Percentiles rank a stretch among this genome's conserved stretches.
Conservation (phyloP, 2,888 invertebrate genomes). For the Diarsia mendica region DNA sequence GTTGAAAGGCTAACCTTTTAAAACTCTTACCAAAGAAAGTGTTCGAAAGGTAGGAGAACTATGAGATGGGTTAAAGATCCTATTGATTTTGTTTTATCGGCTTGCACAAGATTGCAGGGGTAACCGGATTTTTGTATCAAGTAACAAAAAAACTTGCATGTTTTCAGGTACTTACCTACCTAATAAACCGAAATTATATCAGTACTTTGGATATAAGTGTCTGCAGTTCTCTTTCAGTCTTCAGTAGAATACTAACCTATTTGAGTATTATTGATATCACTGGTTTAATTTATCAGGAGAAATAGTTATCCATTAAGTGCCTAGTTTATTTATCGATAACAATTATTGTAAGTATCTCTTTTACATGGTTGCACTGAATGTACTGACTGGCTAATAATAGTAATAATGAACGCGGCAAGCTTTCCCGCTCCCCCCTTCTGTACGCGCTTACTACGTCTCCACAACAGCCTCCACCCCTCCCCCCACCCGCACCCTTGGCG, state of each 20-base stretch:
- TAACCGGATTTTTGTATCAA: not conserved
- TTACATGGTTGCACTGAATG: conserved; percentile 54
- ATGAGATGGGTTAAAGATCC: too few relatives aligned
- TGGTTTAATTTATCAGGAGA: not conserved
- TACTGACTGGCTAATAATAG: conserved; percentile 79
- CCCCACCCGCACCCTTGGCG: conserved; percentile 72
- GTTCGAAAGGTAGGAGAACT: not conserved
- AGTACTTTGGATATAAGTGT: not conserved
- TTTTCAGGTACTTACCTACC: too few relatives aligned
- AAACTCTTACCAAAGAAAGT: not conserved
- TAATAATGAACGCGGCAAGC: conserved; percentile 80
- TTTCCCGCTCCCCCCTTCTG: conserved; percentile 61
- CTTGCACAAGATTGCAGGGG: not conserved
- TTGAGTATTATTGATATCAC: not conserved
- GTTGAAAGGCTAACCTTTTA: too few relatives aligned
- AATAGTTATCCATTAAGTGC: not conserved
- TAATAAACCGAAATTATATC: not conserved
- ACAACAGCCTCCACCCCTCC: conserved; percentile 79
- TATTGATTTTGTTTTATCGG: not conserved
- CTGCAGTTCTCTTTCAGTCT: not conserved
- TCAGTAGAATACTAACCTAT: not conserved
- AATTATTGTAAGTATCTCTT: not conserved
- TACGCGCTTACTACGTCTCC: conserved; percentile 82
- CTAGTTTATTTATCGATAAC: conserved; percentile 29
- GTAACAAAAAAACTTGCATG: not conserved